Percentiles rank a stretch among this genome's conserved stretches.
Evolutionary conservation across 2,113 vertebrate species (phyloP).

Genomic region (Rhinolophus sinicus): DNA sequence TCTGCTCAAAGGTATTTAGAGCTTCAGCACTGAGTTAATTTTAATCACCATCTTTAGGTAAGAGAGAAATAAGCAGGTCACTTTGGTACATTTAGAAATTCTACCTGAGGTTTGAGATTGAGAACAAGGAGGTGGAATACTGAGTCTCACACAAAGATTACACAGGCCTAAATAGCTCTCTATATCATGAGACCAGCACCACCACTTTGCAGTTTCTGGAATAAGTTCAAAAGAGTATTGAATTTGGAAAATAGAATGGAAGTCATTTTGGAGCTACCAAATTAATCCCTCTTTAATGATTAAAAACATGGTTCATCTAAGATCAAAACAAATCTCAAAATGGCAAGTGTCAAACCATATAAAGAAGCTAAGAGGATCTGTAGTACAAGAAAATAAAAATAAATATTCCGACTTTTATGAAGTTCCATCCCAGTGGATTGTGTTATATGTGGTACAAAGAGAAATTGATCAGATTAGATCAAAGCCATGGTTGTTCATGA

Average conservation of each 20-base stretch:
- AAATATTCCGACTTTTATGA: conserved; percentile 5
- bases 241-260: conserved; percentile 36
- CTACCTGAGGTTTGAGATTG: not conserved
- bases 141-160: not conserved
- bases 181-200: not conserved
- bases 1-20: conserved; percentile 48
- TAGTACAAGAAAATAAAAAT: conserved; percentile 34
- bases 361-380: not conserved
- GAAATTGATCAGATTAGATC: not conserved
- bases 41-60: conserved; percentile 63
- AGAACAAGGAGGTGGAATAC: not conserved
- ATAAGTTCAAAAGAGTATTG: conserved; percentile 41
- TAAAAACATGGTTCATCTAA: not conserved
- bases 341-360: not conserved
- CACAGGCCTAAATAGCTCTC: not conserved
- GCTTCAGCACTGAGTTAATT: conserved; percentile 29
- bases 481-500: not conserved
- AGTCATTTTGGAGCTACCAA: conserved; percentile 42
- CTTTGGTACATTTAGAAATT: conserved; percentile 43
- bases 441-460: not conserved
- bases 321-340: conserved; percentile 39
- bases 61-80: conserved; percentile 11
- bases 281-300: conserved; percentile 52
- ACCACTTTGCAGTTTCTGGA: not conserved
- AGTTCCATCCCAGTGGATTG: not conserved